Evolutionary conservation across 2,888 invertebrate species (phyloP).

Genomic region (Crepidodera aurea): DNA sequence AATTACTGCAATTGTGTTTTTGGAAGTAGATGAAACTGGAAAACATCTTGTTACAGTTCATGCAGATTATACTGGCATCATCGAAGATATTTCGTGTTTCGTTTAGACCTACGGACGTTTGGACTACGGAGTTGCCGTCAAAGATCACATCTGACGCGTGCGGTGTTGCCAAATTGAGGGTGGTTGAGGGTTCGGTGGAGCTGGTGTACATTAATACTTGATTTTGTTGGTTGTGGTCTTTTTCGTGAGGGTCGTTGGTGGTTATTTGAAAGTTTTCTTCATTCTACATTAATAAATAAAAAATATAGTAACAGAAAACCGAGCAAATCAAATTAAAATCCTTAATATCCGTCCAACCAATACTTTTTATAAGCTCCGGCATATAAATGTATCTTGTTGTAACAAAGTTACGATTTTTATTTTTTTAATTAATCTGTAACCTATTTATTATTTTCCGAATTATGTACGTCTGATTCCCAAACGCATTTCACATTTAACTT

Average conservation of each 20-base stretch:
- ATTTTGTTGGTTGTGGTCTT: neutral
- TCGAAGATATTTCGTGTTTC: conserved; percentile 34
- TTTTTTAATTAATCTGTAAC: too few species aligned
- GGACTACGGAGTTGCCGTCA: conserved; percentile 7
- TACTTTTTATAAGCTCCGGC: too few species aligned
- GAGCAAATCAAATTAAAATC: too few species aligned
- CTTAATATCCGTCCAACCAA: too few species aligned
- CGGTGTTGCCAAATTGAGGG: neutral
- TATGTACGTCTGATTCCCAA: too few species aligned
- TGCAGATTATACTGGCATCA: conserved; percentile 42
- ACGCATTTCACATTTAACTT: too few species aligned
- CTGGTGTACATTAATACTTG: neutral
- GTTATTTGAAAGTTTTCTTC: conserved; percentile 30
- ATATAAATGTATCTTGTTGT: too few species aligned
- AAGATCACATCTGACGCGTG: conserved; percentile 14
- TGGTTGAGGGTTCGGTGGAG: neutral
- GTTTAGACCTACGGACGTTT: conserved; percentile 12
- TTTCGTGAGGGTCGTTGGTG: neutral
- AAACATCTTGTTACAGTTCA: conserved; percentile 42
- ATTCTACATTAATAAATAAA: conserved; percentile 23
- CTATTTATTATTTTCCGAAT: too few species aligned
- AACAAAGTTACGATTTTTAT: too few species aligned
- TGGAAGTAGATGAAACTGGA: conserved; percentile 34
- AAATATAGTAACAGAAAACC: too few species aligned
- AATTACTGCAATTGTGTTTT: conserved; percentile 35